Percentiles rank a stretch among this genome's conserved stretches.
Conservation (phyloP, 2,888 invertebrate genomes). For the Julus scandinavius region DNA sequence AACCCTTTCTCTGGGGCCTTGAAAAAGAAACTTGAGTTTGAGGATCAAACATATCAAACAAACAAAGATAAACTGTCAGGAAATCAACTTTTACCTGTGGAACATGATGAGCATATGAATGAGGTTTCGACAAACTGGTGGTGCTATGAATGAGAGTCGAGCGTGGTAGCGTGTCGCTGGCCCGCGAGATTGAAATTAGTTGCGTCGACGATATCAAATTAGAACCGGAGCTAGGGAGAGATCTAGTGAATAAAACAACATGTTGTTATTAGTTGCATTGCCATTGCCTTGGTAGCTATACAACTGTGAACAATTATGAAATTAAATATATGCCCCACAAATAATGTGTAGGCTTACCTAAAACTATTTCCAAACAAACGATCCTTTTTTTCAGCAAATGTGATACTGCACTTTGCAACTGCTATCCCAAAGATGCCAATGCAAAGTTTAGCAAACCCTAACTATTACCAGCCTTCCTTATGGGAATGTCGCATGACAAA, state of each 20-base stretch:
- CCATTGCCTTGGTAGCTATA: no score
- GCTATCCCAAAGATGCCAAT: no score
- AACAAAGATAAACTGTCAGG: neutral
- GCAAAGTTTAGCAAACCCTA: no score
- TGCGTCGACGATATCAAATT: neutral
- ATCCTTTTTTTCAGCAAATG: no score
- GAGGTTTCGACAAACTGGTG: constrained; percentile 47
- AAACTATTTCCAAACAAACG: no score
- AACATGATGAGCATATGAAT: constrained; percentile 52
- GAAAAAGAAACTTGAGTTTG: neutral
- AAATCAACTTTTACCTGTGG: neutral
- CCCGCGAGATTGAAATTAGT: constrained; percentile 12
- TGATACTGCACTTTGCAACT: no score
- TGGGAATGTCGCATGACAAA: no score
- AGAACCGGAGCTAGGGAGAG: neutral
- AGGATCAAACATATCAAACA: neutral
- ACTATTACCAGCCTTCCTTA: no score
- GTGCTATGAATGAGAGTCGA: constrained; percentile 46
- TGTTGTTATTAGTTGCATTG: no score
- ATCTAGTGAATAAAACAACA: neutral
- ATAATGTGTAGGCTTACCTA: no score
- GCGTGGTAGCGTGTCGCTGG: constrained; percentile 8
- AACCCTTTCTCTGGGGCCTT: constrained; percentile 53
- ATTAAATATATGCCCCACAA: no score
- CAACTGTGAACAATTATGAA: no score